Evolutionary conservation across 2,888 invertebrate species (phyloP).

Genomic region (Fragum whitleyi): DNA sequence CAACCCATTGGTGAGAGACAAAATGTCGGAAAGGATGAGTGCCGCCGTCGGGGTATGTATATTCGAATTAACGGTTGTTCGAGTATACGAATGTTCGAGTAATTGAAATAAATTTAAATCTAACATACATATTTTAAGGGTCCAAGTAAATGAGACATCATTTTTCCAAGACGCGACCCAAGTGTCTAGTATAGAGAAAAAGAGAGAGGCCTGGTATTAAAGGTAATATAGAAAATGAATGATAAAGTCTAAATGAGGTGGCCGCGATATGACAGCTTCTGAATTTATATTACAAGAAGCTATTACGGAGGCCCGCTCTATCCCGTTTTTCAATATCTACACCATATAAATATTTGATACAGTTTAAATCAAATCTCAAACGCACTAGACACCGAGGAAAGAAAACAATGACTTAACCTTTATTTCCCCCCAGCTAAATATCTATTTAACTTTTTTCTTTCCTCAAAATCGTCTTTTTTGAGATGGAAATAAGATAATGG

Average conservation of each 20-base stretch:
- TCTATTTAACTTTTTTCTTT: neutral
- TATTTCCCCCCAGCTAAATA: neutral
- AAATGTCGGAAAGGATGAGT: too few relatives aligned
- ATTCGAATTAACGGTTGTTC: too few relatives aligned
- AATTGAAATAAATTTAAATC: too few relatives aligned
- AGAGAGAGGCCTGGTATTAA: conserved; percentile 3
- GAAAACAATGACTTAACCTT: conserved; percentile 21
- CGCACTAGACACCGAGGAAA: conserved; percentile 12
- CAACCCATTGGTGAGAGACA: too few relatives aligned
- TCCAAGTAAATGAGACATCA: too few relatives aligned
- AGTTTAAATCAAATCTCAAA: conserved; percentile 33
- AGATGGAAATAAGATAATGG: too few relatives aligned
- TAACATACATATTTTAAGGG: too few relatives aligned
- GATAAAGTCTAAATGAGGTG: conserved; percentile 28
- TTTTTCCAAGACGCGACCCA: neutral
- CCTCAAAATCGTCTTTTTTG: too few relatives aligned
- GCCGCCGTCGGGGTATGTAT: too few relatives aligned
- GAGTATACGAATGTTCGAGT: too few relatives aligned
- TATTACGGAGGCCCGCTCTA: conserved; percentile 7
- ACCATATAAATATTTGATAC: conserved; percentile 29
- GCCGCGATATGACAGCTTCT: conserved; percentile 15
- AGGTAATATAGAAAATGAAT: conserved; percentile 28
- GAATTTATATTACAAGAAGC: conserved; percentile 29
- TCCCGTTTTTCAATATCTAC: conserved; percentile 27
- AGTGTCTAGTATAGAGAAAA: neutral